Evolutionary conservation across 2,797 vertebrate genomes (phyloP).

Genomic region (Gymnothorax javanicus): DNA sequence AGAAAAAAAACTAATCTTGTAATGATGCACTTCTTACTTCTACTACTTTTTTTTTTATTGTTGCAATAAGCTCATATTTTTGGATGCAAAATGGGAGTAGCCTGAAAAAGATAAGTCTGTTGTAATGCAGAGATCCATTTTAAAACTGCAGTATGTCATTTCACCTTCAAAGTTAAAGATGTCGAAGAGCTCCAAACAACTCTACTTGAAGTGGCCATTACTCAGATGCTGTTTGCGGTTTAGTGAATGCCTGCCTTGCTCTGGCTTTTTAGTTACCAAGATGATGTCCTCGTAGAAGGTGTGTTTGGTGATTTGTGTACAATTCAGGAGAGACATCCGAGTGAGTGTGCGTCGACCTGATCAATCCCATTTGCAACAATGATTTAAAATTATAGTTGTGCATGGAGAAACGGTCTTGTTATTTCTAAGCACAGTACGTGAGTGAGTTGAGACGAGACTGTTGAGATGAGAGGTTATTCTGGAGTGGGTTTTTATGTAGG

Average conservation of each 20-base stretch:
- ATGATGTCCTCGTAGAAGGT: background rate
- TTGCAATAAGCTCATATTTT: background rate
- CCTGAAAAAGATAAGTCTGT: background rate
- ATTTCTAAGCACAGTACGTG: background rate
- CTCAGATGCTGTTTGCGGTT: background rate
- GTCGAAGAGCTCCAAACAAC: no score
- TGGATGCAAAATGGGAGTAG: background rate
- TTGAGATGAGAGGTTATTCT: background rate
- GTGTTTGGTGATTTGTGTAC: background rate
- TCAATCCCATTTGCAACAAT: background rate
- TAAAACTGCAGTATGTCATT: background rate
- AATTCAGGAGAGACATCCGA: background rate
- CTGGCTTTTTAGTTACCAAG: background rate
- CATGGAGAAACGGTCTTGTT: background rate
- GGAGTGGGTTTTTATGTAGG: background rate
- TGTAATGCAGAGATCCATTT: background rate
- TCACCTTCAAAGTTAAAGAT: background rate
- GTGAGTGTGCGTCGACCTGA: background rate
- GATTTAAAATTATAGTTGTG: background rate
- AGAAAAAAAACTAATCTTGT: background rate
- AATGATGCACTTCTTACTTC: background rate
- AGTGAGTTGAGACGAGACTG: background rate
- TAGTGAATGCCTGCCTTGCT: background rate
- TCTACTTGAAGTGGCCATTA: background rate
- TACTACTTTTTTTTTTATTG: no score